A percentile compares a stretch with the other conserved stretches of the same genome.
phyloP scores from a whole-genome alignment of 2,113 vertebrate species.

The Myrmophylax atrothorax region DNA sequence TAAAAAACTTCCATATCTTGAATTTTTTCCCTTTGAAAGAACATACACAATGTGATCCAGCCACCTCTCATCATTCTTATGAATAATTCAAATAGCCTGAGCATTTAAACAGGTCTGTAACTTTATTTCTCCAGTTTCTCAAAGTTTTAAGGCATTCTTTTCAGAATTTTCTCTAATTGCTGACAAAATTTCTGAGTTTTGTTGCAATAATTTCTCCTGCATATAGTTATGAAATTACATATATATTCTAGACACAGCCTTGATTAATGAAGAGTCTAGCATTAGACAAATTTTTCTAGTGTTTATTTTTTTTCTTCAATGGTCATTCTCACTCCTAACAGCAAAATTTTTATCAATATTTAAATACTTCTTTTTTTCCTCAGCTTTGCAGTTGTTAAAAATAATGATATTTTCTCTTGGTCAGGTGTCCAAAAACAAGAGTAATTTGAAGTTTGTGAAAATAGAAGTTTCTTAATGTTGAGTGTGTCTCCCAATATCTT shows the following conservation, averaged over 20 bases:
- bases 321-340: neutral
- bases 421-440: neutral
- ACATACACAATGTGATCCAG: neutral
- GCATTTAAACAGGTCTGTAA: neutral
- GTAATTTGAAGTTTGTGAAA: neutral
- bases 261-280: neutral
- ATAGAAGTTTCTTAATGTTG: neutral
- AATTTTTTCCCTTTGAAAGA: neutral
- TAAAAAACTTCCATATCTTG: neutral
- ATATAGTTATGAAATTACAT: neutral
- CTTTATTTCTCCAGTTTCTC: neutral
- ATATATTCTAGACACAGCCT: neutral
- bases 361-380: neutral
- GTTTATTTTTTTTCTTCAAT: neutral
- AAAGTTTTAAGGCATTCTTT: neutral
- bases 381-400: neutral
- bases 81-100: neutral
- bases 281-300: neutral
- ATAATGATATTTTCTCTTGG: neutral
- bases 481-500: neutral
- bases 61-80: neutral
- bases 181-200: neutral
- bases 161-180: neutral
- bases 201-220: neutral
- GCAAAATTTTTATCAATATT: neutral